phyloP scores from a whole-genome alignment of 2,113 vertebrate species.

The Eurystomus gularis region DNA sequence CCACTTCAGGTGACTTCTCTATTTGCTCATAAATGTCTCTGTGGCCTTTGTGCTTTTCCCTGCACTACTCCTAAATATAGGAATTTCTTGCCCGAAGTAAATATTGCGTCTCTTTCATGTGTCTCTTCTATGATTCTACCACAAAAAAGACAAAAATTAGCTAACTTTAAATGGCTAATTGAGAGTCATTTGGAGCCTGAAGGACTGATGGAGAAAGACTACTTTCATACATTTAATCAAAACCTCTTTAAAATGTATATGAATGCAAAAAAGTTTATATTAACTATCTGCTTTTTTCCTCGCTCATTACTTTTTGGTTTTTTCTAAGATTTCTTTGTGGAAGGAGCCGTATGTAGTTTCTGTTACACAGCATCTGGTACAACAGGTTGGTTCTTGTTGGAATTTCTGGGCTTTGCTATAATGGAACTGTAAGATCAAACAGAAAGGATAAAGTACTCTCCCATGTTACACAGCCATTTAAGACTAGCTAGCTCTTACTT shows the following conservation, averaged over 20 bases:
- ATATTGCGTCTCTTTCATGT: slow-evolving; percentile 40
- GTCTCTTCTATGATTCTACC: slow-evolving; percentile 27
- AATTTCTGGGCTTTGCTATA: neutral
- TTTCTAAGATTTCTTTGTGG: neutral
- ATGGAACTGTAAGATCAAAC: neutral
- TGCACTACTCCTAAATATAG: neutral
- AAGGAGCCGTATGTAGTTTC: neutral
- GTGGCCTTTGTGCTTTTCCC: neutral
- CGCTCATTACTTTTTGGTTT: neutral
- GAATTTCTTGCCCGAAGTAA: slow-evolving; percentile 45
- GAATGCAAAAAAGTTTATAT: neutral
- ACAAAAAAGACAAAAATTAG: slow-evolving; percentile 56
- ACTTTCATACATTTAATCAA: slow-evolving; percentile 12
- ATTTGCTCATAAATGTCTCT: neutral
- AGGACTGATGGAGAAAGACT: neutral
- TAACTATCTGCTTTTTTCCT: neutral
- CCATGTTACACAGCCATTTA: neutral
- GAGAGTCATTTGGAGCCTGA: slow-evolving; percentile 17
- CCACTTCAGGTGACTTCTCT: neutral
- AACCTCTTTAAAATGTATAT: slow-evolving; percentile 15
- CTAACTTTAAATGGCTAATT: slow-evolving; percentile 40
- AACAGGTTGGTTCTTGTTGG: neutral
- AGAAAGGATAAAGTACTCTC: neutral
- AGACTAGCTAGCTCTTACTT: neutral
- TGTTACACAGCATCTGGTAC: neutral